phyloP scores from a whole-genome alignment of 2,888 invertebrate genomes.

The Xylocampa areola region DNA sequence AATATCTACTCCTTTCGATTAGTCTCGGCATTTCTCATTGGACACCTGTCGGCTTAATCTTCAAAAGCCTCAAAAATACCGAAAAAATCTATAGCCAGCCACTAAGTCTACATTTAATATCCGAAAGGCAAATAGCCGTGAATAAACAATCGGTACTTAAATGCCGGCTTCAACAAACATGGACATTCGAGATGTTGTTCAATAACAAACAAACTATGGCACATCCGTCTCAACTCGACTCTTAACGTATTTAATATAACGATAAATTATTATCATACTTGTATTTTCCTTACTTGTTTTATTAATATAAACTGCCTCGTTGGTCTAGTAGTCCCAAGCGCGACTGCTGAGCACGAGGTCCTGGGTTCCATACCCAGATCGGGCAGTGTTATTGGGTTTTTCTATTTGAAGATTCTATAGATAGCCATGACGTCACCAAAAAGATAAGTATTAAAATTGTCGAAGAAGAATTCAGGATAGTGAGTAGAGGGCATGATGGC shows the following conservation, averaged over 20 bases:
- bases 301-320: no score
- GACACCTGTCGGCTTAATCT: conserved; percentile 25
- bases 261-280: conserved; percentile 4
- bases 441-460: no score
- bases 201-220: conserved; percentile 39
- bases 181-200: conserved; percentile 51
- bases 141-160: conserved; percentile 49
- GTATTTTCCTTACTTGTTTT: no score
- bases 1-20: not conserved
- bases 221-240: conserved; percentile 53
- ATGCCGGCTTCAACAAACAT: conserved; percentile 29
- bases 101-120: conserved; percentile 41
- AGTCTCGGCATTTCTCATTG: conserved; percentile 20
- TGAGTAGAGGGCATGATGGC: no score
- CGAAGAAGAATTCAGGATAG: no score
- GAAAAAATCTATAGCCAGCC: conserved; percentile 25
- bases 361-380: no score
- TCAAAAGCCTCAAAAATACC: conserved; percentile 35
- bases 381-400: no score
- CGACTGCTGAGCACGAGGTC: no score
- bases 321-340: no score
- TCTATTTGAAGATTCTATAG: no score
- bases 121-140: conserved; percentile 40
- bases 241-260: conserved; percentile 22
- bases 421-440: no score